A percentile compares a stretch with the other conserved stretches of the same genome.
phyloP scores from a whole-genome alignment of 2,888 invertebrate species.

The Sphinx pinastri region DNA sequence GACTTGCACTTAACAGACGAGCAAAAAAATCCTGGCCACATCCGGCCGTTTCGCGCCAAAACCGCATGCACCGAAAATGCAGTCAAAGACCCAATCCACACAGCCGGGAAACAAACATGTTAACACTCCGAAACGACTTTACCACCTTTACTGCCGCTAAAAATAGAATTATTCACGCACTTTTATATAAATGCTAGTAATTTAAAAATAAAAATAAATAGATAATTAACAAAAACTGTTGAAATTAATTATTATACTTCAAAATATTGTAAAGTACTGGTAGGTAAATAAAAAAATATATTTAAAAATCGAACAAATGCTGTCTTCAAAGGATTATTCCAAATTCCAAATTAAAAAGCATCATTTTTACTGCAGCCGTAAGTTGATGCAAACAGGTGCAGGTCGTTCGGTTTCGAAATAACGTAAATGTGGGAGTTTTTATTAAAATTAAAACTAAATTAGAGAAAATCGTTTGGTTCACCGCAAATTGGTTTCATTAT shows the following conservation, averaged over 20 bases:
- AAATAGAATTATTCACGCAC: not conserved
- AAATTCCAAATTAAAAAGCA: not conserved
- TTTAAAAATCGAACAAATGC: not conserved
- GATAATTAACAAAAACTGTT: not conserved
- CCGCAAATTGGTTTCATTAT: slow-evolving; percentile 57
- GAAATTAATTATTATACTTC: not conserved
- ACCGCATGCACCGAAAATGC: slow-evolving; percentile 66
- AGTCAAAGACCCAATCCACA: slow-evolving; percentile 72
- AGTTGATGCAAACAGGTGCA: slow-evolving; percentile 65
- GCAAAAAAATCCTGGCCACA: slow-evolving; percentile 59
- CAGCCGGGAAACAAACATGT: slow-evolving; percentile 65
- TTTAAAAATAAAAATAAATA: not conserved
- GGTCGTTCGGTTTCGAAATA: slow-evolving; percentile 44
- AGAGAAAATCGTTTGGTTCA: slow-evolving; percentile 67
- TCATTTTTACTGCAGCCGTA: slow-evolving; percentile 37
- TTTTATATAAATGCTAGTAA: not conserved
- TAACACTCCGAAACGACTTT: slow-evolving; percentile 62
- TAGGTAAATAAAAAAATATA: not conserved
- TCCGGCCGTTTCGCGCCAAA: slow-evolving; percentile 66
- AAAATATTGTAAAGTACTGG: not conserved
- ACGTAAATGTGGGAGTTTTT: slow-evolving; percentile 46
- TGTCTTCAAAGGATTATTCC: not conserved
- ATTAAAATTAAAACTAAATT: slow-evolving; percentile 72
- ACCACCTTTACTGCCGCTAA: slow-evolving; percentile 35
- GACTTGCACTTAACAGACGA: slow-evolving; percentile 62